Conservation (phyloP, 2,888 invertebrate genomes). For the Xanthia icteritia region DNA sequence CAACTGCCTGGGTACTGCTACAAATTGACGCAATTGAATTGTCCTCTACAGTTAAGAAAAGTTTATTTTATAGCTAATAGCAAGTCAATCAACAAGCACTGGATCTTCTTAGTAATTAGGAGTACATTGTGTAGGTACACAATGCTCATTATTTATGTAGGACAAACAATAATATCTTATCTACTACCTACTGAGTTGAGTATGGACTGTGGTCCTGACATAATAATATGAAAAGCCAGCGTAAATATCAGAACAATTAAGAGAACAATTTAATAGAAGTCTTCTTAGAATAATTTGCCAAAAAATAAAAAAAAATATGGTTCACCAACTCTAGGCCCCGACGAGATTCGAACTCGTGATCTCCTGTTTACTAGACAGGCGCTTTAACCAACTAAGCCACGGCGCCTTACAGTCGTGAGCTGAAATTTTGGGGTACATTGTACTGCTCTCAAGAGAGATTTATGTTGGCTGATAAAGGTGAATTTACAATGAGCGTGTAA, state of each 20-base stretch:
- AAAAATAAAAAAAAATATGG: conserved; percentile 17
- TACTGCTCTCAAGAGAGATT: background rate
- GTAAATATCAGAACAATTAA: background rate
- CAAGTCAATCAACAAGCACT: background rate
- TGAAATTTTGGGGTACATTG: conserved; percentile 69
- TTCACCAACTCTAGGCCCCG: conserved; percentile 88
- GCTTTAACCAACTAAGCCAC: conserved; percentile 94
- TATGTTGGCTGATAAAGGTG: conserved; percentile 28
- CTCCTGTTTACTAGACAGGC: conserved; percentile 94
- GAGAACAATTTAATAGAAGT: too few species aligned
- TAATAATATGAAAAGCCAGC: background rate
- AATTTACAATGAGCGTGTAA: conserved; percentile 38
- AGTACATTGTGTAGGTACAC: too few species aligned
- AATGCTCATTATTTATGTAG: conserved; percentile 7
- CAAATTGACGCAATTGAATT: background rate
- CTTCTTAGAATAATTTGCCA: background rate
- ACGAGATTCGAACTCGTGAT: conserved; percentile 94
- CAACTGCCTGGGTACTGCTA: background rate
- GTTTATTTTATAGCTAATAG: background rate
- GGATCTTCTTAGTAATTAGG: background rate
- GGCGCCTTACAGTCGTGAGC: conserved; percentile 82
- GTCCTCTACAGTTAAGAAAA: background rate
- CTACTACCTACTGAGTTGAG: background rate
- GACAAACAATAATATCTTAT: conserved; percentile 19
- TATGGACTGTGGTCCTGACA: background rate